Base-by-base conservation (phyloP, 2,797 vertebrate genomes). In the Danio kyathit region DNA sequence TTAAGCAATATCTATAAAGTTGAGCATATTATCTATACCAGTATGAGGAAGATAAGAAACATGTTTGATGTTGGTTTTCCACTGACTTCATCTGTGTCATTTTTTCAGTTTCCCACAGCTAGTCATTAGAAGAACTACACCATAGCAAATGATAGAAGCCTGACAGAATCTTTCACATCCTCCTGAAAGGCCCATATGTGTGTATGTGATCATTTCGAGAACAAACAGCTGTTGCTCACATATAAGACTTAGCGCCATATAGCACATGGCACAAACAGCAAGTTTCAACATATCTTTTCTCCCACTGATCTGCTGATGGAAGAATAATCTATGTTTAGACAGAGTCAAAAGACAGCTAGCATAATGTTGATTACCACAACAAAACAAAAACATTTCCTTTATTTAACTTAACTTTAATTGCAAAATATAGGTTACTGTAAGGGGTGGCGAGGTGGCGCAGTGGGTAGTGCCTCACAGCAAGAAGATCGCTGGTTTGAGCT, bases 201-300 rank as follows among this genome's bases (percentile, higher is more conserved):
- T 59, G 29, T 29, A 29, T 29, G 21, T 48, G 65, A 38, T 46
- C 43, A 56, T 52, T 46, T 51, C 6, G 1, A 76, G n/a, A 54
- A 52, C 29, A 79, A 79, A 71, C 76, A 63, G 76, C 66, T 79
- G 66, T 61, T 79, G 48, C 46, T n/a, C 46, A 52, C 44, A 70
- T 41, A 44, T 12, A 44, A 7, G 40, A 66, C 14, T 19, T 7
- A 54, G 60, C 21, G 7, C 13, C n/a, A 51, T 7, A 67, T n/a
- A 67, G 14, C 51, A 13, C 66, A 19, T 16, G 19, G 19, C 40
- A 29, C 5, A 73, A 54, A 43, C 49, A 65, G 16, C 16, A 17
- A 19, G 46, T 71, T 54, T 72, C 16, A 43, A 17, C 6, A 0
- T 29, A 14, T 17, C 19, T 43, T 60, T 59, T 46, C 44, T 11